These are phyloP conservation scores for Okamejei kenojei DNA, from an alignment of 2,797 vertebrate species.

Conservation along the genomic window DNA sequence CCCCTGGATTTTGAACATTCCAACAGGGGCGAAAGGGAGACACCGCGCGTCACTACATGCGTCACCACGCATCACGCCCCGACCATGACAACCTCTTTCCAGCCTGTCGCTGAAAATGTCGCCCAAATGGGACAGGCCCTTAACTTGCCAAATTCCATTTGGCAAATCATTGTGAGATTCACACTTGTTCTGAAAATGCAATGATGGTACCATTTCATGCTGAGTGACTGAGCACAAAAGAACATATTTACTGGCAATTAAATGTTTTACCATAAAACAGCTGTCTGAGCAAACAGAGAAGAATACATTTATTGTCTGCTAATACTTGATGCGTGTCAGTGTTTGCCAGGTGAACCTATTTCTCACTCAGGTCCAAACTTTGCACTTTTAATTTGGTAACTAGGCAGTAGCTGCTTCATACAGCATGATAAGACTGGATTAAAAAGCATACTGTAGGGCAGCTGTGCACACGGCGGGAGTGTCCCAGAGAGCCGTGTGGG, in stretches of 20 bases:
- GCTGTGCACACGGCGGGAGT: too few relatives aligned
- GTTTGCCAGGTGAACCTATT: not conserved
- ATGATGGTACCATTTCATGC: not conserved
- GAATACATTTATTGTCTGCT: not conserved
- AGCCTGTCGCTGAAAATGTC: too few relatives aligned
- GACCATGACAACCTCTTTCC: too few relatives aligned
- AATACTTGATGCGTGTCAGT: not conserved
- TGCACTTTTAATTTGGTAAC: not conserved
- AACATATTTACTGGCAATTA: not conserved
- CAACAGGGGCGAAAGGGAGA: too few relatives aligned
- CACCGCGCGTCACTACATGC: too few relatives aligned
- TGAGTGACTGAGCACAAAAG: not conserved
- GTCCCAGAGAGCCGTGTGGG: too few relatives aligned
- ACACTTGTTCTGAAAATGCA: constrained; percentile 13
- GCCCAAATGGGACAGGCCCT: too few relatives aligned
- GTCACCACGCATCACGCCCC: too few relatives aligned
- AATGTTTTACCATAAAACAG: not conserved
- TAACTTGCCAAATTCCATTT: not conserved
- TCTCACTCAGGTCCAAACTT: not conserved
- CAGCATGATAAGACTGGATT: not conserved
- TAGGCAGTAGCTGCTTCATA: not conserved
- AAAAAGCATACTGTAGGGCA: not conserved
- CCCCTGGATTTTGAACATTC: too few relatives aligned
- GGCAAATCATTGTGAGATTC: not conserved
- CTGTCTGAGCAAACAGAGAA: not conserved